Evolutionary conservation across 2,797 vertebrate species (phyloP), one percentile per base, ranked within the genome.

Genomic region (Rhadinocentrus ornatus): DNA sequence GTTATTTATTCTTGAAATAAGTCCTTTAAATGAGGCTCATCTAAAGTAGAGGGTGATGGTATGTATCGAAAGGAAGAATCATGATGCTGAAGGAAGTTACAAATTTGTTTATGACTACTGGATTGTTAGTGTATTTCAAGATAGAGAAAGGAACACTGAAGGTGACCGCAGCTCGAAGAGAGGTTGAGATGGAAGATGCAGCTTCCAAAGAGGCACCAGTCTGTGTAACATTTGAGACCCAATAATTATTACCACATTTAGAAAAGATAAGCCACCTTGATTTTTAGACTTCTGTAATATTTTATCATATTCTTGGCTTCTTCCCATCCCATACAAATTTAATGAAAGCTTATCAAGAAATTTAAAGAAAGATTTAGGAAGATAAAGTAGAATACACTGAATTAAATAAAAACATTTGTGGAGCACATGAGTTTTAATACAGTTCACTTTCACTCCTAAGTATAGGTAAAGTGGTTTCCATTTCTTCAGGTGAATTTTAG

Each of bases 321-420:
- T 57, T 64, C 4, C 31, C 5, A 3, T 48, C 4, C 26, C 54
- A 71, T 34, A 63, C 15, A n/a, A 71, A 48, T 71, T 22, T 56
- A 18, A 39, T 37, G 1, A 62, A 22, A n/a, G 31, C 39, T 48
- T 64, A 48, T 63, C 29, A 56, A 57, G 34, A 56, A 35, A 56
- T 16, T 56, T 48, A 18, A 61, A 56, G 15, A 53, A 53, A 9
- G n/a, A 54, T 16, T 58, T 37, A 10, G 64, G 39, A 41, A 54
- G 15, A 53, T 22, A 54, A 44, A 69, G 20, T 20, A 20, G 35
- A 2, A 44, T 34, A 37, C 24, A 29, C 6, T 50, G 34, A 31
- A 53, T 54, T 16, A 53, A 2, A 27, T 55, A n/a, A 9, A 60
- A 26, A 8, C 16, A 63, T 32, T 24, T 55, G 5, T 50, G 20